Evolutionary conservation across 2,113 vertebrate genomes (phyloP), one percentile per base, ranked within the genome.

Genomic region (Paracanthobrama guichenoti): DNA sequence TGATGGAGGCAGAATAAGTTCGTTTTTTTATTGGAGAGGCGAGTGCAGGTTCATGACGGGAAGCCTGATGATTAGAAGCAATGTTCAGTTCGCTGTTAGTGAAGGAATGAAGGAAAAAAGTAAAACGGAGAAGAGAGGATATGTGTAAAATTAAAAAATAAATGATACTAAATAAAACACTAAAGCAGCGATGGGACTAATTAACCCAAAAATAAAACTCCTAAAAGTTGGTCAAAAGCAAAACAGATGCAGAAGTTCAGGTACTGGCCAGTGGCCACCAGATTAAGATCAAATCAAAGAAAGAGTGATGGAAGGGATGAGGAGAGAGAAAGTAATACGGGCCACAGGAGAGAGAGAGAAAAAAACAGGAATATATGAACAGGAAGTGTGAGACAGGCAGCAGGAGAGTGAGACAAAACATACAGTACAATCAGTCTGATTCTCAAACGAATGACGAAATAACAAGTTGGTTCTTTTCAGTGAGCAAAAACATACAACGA

Each of bases 31-130:
- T 78, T 78, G 28, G 57, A 48, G 50, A 77, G 60, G 57, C 35
- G 48, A 35, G 69, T 42, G 59, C 12, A 55, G 48, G 5, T 53
- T 24, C 39, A 50, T 82, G 60, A 83, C 55, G 62, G 18, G 35
- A 31, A 82, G 53, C 74, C 48, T 50, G 28, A 62, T 73, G 64
- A 86, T 72, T 64, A 79, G 55, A 79, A 55, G 18, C 6, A 18
- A 55, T 0, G 6, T 22, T 55, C 53, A 55, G 53, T 18, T 20
- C 0, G 18, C 53, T 3, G 20, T 55, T 55, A 55, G 6, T 55
- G 53, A 55, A 55, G 20, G 53, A 79, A 16, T 48, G 18, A 72
- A 42, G 48, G 22, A 0, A 55, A 67, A 69, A 18, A 69, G 46
- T 53, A 8, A 71, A 55, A 57, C 3, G 8, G 46, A 42, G 3